These are phyloP conservation scores for Microctenopoma stevenorrisi DNA, from an alignment of 2,797 vertebrate genomes.

Conservation along the genomic window DNA sequence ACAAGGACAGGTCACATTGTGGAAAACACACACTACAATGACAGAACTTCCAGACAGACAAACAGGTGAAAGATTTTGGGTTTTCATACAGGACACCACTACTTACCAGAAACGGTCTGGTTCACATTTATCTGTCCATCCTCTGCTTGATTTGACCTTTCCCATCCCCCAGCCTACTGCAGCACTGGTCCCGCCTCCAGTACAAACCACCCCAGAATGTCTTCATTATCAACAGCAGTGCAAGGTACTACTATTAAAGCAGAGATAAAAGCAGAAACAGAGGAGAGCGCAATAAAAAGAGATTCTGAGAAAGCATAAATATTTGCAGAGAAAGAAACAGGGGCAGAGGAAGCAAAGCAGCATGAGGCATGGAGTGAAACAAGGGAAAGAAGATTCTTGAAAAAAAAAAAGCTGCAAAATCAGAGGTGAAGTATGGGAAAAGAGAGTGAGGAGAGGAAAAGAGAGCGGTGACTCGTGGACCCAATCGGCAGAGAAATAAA, in stretches of 20 bases:
- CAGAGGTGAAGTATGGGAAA: slow-evolving; percentile 35
- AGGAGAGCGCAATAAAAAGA: slow-evolving; percentile 11
- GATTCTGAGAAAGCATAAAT: slow-evolving; percentile 1
- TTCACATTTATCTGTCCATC: slow-evolving; percentile 58
- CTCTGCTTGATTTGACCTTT: slow-evolving; percentile 57
- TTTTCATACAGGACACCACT: background rate
- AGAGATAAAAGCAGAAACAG: slow-evolving; percentile 38
- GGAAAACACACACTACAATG: background rate
- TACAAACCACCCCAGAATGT: slow-evolving; percentile 51
- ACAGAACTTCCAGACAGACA: background rate
- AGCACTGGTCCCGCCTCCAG: slow-evolving; percentile 55
- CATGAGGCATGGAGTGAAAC: background rate
- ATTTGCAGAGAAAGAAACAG: background rate
- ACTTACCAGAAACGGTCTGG: slow-evolving; percentile 32
- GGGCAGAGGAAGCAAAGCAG: background rate
- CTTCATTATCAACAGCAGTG: slow-evolving; percentile 59
- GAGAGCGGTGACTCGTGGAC: slow-evolving; percentile 29
- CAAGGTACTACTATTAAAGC: slow-evolving; percentile 56
- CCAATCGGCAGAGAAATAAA: slow-evolving; percentile 39
- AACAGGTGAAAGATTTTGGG: slow-evolving; percentile 3
- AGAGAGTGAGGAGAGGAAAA: slow-evolving; percentile 25
- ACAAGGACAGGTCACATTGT: background rate
- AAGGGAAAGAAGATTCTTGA: background rate
- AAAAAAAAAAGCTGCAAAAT: background rate
- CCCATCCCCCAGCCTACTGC: slow-evolving; percentile 29